phyloP scores from a whole-genome alignment of 2,888 invertebrate genomes.

The Nephrotoma appendiculata region DNA sequence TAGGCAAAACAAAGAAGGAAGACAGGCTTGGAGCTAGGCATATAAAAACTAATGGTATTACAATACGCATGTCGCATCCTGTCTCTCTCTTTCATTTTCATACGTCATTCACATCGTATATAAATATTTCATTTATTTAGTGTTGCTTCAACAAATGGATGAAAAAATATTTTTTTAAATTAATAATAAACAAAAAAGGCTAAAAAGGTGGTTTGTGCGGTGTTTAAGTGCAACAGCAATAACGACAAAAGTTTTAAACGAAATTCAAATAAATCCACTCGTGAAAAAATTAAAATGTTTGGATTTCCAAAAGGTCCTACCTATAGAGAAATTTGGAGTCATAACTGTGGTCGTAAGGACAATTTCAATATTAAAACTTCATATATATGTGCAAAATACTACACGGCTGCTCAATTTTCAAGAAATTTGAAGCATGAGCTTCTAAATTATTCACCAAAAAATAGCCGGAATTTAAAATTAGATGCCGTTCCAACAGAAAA shows the following conservation, averaged over 20 bases:
- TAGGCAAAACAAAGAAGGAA: too few species aligned
- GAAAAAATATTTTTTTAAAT: neutral
- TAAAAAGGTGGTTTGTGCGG: neutral
- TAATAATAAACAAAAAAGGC: neutral
- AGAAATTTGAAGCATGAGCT: too few species aligned
- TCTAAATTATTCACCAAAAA: too few species aligned
- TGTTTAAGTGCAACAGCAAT: neutral
- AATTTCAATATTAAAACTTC: too few species aligned
- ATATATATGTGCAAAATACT: too few species aligned
- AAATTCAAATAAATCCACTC: neutral
- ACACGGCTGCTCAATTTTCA: too few species aligned
- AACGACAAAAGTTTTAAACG: neutral
- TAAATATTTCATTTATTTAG: neutral
- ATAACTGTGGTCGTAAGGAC: too few species aligned
- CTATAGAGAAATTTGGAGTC: neutral
- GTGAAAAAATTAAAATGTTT: neutral
- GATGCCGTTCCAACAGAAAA: neutral
- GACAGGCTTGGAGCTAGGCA: too few species aligned
- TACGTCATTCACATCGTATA: neutral
- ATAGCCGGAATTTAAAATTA: too few species aligned
- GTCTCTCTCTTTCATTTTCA: too few species aligned
- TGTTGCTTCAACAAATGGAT: neutral
- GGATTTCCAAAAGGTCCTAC: neutral
- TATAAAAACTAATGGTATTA: too few species aligned
- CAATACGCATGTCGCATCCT: too few species aligned